Evolutionary conservation across 23 tunicate genomes (phyloP).

Genomic region (Corella eumyota): DNA sequence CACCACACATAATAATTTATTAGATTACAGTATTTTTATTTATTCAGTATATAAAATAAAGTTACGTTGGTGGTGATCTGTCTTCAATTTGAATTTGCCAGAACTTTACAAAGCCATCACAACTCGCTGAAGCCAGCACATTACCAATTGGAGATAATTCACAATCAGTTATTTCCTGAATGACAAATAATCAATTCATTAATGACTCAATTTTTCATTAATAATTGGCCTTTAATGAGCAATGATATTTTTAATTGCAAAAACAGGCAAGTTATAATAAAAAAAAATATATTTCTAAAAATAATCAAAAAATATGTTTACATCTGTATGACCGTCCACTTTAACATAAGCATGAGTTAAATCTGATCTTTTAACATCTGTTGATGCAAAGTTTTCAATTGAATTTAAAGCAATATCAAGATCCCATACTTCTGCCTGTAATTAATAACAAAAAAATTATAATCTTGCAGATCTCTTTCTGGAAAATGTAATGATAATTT

Average conservation of each 20-base stretch:
- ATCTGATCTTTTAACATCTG: neutral
- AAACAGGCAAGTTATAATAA: too few relatives aligned
- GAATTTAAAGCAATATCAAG: constrained; percentile 28
- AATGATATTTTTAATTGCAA: too few relatives aligned
- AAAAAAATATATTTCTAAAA: too few relatives aligned
- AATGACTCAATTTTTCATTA: too few relatives aligned
- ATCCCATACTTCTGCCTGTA: constrained; percentile 86
- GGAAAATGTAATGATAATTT: neutral
- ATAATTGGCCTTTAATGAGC: too few relatives aligned
- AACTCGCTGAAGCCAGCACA: constrained; percentile 60
- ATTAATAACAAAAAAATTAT: neutral
- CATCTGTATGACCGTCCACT: neutral
- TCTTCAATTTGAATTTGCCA: constrained; percentile 56
- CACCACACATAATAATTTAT: too few relatives aligned
- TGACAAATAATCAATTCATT: neutral
- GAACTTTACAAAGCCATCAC: constrained; percentile 77
- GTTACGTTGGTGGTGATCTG: constrained; percentile 44
- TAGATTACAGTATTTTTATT: neutral
- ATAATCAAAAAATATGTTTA: too few relatives aligned
- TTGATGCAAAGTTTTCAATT: constrained; percentile 3
- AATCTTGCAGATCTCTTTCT: too few relatives aligned
- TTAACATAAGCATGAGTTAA: neutral
- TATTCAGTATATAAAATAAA: neutral
- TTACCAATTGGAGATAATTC: constrained; percentile 78
- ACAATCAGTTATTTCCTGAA: constrained; percentile 77